A percentile compares a stretch with the other conserved stretches of the same genome.
phyloP scores from a whole-genome alignment of 2,888 invertebrate genomes.

The Drosophila pseudotakahashii region DNA sequence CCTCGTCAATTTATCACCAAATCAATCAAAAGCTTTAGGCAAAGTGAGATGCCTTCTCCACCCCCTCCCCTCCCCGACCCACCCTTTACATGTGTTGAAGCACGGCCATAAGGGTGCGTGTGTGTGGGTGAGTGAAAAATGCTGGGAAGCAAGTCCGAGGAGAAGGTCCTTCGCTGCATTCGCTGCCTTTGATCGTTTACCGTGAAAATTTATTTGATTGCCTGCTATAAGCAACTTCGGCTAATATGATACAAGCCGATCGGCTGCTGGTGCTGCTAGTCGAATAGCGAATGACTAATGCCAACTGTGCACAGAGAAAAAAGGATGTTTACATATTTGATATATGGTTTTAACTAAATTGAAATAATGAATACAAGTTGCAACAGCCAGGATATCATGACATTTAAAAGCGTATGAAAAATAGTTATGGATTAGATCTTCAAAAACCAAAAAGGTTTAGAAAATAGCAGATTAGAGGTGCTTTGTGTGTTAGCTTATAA shows the following conservation, averaged over 20 bases:
- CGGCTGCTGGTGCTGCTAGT: constrained; percentile 30
- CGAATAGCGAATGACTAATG: constrained; percentile 56
- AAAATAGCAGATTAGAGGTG: too few species aligned
- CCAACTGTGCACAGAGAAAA: constrained; percentile 14
- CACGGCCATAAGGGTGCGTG: not conserved
- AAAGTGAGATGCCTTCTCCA: constrained; percentile 26
- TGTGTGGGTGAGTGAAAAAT: constrained; percentile 62
- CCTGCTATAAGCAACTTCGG: constrained; percentile 69
- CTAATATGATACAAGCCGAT: constrained; percentile 74
- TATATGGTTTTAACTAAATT: too few species aligned
- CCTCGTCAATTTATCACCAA: constrained; percentile 77
- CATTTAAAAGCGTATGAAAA: too few species aligned
- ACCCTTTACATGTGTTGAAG: constrained; percentile 25
- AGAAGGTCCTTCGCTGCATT: constrained; percentile 42
- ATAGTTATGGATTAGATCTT: too few species aligned
- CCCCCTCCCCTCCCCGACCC: constrained; percentile 14
- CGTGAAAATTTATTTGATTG: constrained; percentile 80
- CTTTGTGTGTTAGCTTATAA: too few species aligned
- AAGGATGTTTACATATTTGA: too few species aligned
- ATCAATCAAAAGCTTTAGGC: constrained; percentile 73
- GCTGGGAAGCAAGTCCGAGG: constrained; percentile 57
- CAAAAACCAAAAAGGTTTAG: too few species aligned
- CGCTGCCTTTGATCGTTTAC: constrained; percentile 69
- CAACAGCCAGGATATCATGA: too few species aligned
- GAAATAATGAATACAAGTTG: too few species aligned